phyloP scores from a whole-genome alignment of 1,140 invertebrate genomes.

The Campodea augens region DNA sequence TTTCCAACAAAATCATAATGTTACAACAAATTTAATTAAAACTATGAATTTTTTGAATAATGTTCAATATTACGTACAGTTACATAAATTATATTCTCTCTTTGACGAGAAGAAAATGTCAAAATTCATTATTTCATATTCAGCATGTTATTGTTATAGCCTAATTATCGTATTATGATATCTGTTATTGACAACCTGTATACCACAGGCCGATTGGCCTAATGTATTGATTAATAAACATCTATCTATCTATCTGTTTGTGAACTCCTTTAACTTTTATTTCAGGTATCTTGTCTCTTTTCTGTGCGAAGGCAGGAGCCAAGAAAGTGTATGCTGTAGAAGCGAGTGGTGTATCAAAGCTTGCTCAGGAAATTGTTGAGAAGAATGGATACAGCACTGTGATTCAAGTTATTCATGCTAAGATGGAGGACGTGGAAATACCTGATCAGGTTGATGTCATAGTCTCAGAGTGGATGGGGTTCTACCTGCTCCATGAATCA shows the following conservation, averaged over 20 bases:
- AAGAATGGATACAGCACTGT: conserved; percentile 21
- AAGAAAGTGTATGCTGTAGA: conserved; percentile 79
- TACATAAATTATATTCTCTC: not conserved
- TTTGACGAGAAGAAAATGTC: conserved; percentile 1
- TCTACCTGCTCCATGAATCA: conserved; percentile 92
- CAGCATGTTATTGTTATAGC: conserved; percentile 10
- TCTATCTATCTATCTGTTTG: no score
- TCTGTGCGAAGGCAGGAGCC: conserved; percentile 84
- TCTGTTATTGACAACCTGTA: no score
- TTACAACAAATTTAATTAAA: conserved; percentile 5
- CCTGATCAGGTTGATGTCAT: conserved; percentile 80
- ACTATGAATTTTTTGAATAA: conserved; percentile 5
- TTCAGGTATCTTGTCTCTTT: conserved; percentile 80
- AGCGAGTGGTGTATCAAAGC: conserved; percentile 64
- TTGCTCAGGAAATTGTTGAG: conserved; percentile 58
- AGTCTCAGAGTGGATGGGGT: conserved; percentile 99
- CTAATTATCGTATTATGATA: conserved; percentile 4
- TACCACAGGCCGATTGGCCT: no score
- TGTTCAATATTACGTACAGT: no score
- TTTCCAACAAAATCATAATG: not conserved
- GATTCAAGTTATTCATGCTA: conserved; percentile 32
- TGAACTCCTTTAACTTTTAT: conserved; percentile 11
- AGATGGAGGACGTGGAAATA: conserved; percentile 42
- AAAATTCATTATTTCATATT: no score
- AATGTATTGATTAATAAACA: no score